Base-by-base conservation (phyloP, 2,113 vertebrate species). In the Petrocephalus microphthalmus region DNA sequence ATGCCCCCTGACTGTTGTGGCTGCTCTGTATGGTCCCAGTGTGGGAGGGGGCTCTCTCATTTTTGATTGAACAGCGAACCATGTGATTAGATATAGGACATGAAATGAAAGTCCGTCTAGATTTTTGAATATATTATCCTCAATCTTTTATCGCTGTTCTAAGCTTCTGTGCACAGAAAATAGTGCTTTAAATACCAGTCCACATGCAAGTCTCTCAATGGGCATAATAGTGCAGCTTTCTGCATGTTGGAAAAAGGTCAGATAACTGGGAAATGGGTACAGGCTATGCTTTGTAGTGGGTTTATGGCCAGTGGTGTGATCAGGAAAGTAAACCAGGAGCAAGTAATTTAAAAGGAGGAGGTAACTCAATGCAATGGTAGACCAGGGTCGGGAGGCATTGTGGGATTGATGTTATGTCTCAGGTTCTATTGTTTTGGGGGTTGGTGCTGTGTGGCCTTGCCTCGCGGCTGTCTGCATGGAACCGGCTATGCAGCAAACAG, bases 21-120 rank as follows among this genome's bases (percentile, higher is more conserved):
- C 88, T 90, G 92, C 91, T 92, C 92, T 93, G 93, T 93, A 93
- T 94, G 93, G 90, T 91, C 90, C 91, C 91, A 92, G 33, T 83
- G 37, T 47, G 78, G 78, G 17, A n/a, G 42, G 78, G n/a, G 52
- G 19, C 42, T 42, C 78, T 64, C 78, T 49, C 20, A 37, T 49
- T 45, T 47, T 51, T 29, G n/a, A 84, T 52, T 52, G 20, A 25
- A 5, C 49, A 83, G n/a, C n/a, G n/a, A 83, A 47, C 33, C 47
- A 22, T 49, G 20, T 51, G 82, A n/a, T 84, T n/a, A 6, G 13
- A 29, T 37, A 74, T 1, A 54, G 52, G 10, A 54, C 15, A 54
- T 54, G 52, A 54, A 74, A 74, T 74, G 29, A 64, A 64, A 25
- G n/a, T 64, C n/a, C 57, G 25, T 64, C n/a, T 64, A 64, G 67